Conservation (phyloP, 1,140 invertebrate genomes). For the Lepidurus apus region DNA sequence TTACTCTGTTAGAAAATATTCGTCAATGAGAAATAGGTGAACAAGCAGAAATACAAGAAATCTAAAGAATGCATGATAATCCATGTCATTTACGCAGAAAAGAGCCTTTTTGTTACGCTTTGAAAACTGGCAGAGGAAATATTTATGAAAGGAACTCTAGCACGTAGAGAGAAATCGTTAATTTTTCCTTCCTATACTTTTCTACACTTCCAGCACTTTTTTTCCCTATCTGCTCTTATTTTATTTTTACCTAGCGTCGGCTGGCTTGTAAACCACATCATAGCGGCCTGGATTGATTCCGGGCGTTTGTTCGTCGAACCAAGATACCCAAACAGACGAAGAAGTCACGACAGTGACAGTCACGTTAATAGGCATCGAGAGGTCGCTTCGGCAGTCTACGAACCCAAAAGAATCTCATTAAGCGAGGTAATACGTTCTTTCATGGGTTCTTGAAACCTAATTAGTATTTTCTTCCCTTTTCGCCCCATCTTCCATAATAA, state of each 20-base stretch:
- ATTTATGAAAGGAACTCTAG: too few relatives aligned
- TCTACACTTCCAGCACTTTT: background rate
- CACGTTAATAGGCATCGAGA: background rate
- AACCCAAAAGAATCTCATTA: background rate
- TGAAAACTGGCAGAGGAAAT: too few relatives aligned
- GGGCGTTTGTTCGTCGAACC: background rate
- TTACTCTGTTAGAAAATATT: too few relatives aligned
- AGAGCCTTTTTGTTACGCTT: too few relatives aligned
- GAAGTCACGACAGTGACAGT: conserved; percentile 7
- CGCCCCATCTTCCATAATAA: too few relatives aligned
- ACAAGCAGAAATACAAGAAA: too few relatives aligned
- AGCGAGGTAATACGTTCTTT: background rate
- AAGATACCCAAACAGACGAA: background rate
- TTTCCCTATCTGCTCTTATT: background rate
- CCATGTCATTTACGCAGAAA: too few relatives aligned
- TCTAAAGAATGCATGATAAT: too few relatives aligned
- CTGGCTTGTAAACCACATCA: conserved; percentile 16
- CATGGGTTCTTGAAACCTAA: too few relatives aligned
- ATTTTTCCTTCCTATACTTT: background rate
- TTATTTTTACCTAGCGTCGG: background rate
- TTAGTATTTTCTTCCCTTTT: too few relatives aligned
- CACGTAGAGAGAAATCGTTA: background rate
- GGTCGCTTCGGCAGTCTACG: background rate
- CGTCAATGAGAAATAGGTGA: too few relatives aligned
- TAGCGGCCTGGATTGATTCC: background rate